Evolutionary conservation across 1,140 invertebrate genomes (phyloP), one percentile per base, ranked within the genome.

Genomic region (Drosophila pseudoananassae): DNA sequence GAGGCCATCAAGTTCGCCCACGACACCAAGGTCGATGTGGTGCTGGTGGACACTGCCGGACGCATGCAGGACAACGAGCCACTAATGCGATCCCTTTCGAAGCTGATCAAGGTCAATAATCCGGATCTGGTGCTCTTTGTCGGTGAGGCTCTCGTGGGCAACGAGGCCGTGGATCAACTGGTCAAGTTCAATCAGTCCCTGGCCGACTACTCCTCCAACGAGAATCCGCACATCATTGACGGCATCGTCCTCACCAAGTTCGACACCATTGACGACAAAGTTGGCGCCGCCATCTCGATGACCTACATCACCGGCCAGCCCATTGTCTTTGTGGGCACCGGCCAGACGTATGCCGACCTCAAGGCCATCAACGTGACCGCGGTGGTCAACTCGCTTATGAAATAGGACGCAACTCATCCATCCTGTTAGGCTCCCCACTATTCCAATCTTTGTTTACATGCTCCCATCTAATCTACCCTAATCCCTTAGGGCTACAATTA

Each of bases 41-140:
- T 99, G 14, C 92, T 99, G 4, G 95, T 99, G 10, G 99, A 99
- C 92, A 99, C 99, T 1, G 98, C 99, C 27, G 99, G 99, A 6
- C 94, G 99, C 71, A 99, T 99, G 99, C 99, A 99, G 92, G 98
- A 99, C 92, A 99, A 99, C 92, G 99, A 99, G 92, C 99, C 99
- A 0, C 93, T 99, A 7, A 99, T 99, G 99, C 94, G 97, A 80
- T 97, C 98, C 9, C 93, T 99, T 10, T 96, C 98, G 3, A 99
- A 99, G 93, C 94, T 99, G 12, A 96, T 96, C 57, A 95, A 95
- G 92, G 94, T 95, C 1, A 99, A 99, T 92, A 95, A 98, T 80
- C 99, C 99, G 0, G 99, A 99, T 93, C 93, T 99, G 70, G 98
- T 99, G 3, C 93, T 99, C 8, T 99, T 99, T 92, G 99, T 99